Percentiles rank a stretch among this genome's conserved stretches.
These are phyloP conservation scores for Odontothrips loti DNA, from an alignment of 2,888 invertebrate genomes.

Conservation along the genomic window DNA sequence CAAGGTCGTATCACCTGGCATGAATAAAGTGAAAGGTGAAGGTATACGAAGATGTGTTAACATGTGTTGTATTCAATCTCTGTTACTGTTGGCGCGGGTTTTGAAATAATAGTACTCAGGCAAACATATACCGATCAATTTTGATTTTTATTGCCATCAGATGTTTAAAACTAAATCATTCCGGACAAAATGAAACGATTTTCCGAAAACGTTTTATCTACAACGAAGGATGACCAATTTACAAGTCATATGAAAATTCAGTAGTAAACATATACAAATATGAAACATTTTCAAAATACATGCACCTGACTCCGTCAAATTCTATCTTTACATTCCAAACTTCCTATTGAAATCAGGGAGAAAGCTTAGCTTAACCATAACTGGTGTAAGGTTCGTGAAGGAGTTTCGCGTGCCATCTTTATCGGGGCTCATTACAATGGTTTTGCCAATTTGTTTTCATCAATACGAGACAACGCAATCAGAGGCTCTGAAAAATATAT, in stretches of 20 bases:
- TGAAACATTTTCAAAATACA: slow-evolving; percentile 13
- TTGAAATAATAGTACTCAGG: no score
- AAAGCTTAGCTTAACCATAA: not conserved
- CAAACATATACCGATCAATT: not conserved
- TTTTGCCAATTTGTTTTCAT: no score
- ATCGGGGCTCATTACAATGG: no score
- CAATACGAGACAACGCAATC: no score
- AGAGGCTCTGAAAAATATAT: no score
- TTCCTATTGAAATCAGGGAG: not conserved
- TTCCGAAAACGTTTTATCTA: not conserved
- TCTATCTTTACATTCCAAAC: not conserved
- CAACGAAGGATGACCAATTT: not conserved
- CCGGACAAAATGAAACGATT: not conserved
- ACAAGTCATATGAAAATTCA: slow-evolving; percentile 8
- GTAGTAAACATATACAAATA: slow-evolving; percentile 16
- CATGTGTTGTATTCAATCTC: no score
- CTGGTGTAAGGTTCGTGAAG: no score
- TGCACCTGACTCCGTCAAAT: not conserved
- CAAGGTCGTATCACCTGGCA: no score
- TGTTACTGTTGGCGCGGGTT: no score
- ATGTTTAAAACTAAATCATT: slow-evolving; percentile 3
- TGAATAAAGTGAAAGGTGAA: no score
- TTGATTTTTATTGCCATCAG: slow-evolving; percentile 9
- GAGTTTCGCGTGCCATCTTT: no score
- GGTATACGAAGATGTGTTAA: no score